These are phyloP conservation scores for Drosophila truncata DNA, from an alignment of 1,140 invertebrate species.

Conservation along the genomic window DNA sequence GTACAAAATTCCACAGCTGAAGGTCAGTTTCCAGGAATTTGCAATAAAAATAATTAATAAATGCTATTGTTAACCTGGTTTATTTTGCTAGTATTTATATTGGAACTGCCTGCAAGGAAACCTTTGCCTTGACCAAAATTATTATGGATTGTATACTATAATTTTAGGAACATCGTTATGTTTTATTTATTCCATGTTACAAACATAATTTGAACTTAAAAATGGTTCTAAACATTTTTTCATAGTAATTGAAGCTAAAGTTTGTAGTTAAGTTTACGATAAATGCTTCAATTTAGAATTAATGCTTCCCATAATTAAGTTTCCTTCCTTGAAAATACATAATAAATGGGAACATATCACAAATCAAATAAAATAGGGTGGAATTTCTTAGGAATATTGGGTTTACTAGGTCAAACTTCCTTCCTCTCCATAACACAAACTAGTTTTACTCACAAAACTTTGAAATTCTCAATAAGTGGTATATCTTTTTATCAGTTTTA, in stretches of 20 bases:
- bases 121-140: neutral
- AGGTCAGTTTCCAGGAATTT: neutral
- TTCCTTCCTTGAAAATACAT: neutral
- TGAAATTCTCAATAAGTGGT: neutral
- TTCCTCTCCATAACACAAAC: neutral
- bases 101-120: neutral
- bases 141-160: neutral
- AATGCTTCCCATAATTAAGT: neutral
- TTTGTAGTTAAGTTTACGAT: neutral
- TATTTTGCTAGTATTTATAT: neutral
- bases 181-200: neutral
- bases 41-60: conserved; percentile 3
- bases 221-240: neutral
- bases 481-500: neutral
- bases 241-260: rapidly evolving
- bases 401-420: neutral
- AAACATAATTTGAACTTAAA: neutral
- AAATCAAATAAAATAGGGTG: neutral
- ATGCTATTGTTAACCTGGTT: neutral
- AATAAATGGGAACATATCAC: neutral
- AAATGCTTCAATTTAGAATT: neutral
- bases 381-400: neutral
- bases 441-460: neutral
- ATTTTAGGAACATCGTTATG: neutral
- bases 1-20: neutral